Evolutionary conservation across 1,140 invertebrate species (phyloP), one percentile per base, ranked within the genome.

Genomic region (Oncopeltus fasciatus): DNA sequence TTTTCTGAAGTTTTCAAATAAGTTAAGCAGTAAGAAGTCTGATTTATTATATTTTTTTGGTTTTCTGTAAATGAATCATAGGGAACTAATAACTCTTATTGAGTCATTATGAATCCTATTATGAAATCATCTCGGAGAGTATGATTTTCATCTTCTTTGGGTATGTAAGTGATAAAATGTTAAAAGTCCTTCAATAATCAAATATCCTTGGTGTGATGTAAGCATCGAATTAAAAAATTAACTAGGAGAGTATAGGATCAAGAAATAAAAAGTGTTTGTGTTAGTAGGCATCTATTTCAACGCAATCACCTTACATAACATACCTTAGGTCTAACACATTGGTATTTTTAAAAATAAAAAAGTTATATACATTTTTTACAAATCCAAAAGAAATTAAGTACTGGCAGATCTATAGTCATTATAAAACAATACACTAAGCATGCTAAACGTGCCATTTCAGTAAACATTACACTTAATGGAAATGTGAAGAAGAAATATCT

Each of bases 261-360:
- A 53, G 26, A 53, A 53, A 26, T 24, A 53, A 57, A 28, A 57
- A 29, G 20, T 21, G 2, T 18, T 21, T 57, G 56, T 57, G 56
- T 57, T 57, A 57, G 56, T 57, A 57, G 56, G 56, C 18, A 31
- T 33, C 56, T 57, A 57, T 57, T 57, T 57, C 56, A 33, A 57
- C 31, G 28, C 56, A 57, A 57, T 57, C 56, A 57, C 56, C 56
- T 57, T 57, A 31, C 29, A 57, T 57, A 31, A 21, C 18, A 38
- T n/a, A 33, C 33, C 33, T 33, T 57, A 57, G 33, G 21, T 26
- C 49, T 53, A 53, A 53, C 49, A 53, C 49, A 24, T 53, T 24
- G 18, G 31, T 57, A 57, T 21, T 38, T 57, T 57, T 31, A 57
- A 57, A 57, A 57, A 31, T 31, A 29, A 57, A 57, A 57, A 38